Evolutionary conservation across 2,113 vertebrate genomes (phyloP).

Genomic region (Nematolebias whitei): DNA sequence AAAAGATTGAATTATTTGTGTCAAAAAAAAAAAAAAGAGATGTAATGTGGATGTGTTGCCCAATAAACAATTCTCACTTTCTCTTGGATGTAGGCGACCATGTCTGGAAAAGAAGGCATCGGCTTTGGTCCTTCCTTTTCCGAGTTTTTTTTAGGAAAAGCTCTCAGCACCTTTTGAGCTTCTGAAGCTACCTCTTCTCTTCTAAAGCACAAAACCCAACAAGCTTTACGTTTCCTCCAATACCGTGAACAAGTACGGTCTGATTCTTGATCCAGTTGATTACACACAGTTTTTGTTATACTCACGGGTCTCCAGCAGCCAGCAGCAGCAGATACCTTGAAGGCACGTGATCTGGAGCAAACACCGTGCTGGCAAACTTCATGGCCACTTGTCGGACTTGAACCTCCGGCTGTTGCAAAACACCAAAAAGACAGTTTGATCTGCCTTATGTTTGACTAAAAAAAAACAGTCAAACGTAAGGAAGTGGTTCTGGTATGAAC

Average conservation of each 20-base stretch:
- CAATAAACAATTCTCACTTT: conserved; percentile 81
- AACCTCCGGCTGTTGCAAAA: conserved; percentile 88
- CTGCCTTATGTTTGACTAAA: neutral
- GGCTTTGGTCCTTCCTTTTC: conserved; percentile 87
- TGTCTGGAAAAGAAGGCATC: conserved; percentile 95
- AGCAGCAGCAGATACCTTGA: conserved; percentile 95
- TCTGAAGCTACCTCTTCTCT: conserved; percentile 94
- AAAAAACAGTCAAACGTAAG: neutral
- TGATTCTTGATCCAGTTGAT: neutral
- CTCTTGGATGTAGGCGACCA: conserved; percentile 95
- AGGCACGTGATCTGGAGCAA: conserved; percentile 93
- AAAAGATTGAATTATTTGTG: neutral
- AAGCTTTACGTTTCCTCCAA: neutral
- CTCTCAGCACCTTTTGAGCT: conserved; percentile 88
- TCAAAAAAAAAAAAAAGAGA: neutral
- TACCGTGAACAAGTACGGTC: neutral
- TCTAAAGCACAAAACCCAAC: conserved; percentile 65
- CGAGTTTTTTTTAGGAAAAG: conserved; percentile 81
- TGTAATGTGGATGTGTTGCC: neutral
- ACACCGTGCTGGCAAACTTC: conserved; percentile 96
- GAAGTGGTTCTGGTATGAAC: neutral
- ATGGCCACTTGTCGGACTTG: conserved; percentile 97
- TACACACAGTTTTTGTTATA: conserved; percentile 22
- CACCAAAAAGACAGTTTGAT: neutral
- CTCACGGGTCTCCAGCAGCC: conserved; percentile 97